Percentiles rank a stretch among this genome's conserved stretches.
Evolutionary conservation across 2,888 invertebrate species (phyloP).

Genomic region (Augiades crinisus): DNA sequence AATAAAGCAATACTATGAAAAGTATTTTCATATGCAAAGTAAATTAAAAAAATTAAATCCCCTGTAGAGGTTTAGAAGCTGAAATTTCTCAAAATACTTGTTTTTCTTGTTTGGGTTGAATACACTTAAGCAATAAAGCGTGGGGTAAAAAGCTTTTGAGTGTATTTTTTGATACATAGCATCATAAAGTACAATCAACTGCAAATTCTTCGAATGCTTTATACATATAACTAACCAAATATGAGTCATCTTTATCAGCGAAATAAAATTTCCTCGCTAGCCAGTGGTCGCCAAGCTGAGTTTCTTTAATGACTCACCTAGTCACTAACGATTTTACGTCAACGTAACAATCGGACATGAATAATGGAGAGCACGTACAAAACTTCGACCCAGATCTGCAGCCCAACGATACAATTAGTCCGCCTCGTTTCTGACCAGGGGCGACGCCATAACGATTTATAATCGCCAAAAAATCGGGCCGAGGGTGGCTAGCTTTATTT

Average conservation of each 20-base stretch:
- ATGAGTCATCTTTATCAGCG: slow-evolving; percentile 32
- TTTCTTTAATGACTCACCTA: slow-evolving; percentile 72
- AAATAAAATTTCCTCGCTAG: slow-evolving; percentile 36
- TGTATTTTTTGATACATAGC: too few species aligned
- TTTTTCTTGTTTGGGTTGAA: too few species aligned
- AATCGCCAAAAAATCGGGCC: slow-evolving; percentile 36
- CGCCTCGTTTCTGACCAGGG: slow-evolving; percentile 37
- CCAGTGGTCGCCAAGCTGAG: slow-evolving; percentile 34
- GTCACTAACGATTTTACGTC: slow-evolving; percentile 70
- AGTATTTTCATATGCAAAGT: too few species aligned
- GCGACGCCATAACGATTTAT: slow-evolving; percentile 25
- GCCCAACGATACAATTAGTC: slow-evolving; percentile 34
- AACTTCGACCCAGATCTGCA: slow-evolving; percentile 61
- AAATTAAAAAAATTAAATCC: not conserved
- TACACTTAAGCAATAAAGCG: too few species aligned
- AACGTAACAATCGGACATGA: slow-evolving; percentile 66
- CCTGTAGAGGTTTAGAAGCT: too few species aligned
- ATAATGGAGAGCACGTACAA: slow-evolving; percentile 63
- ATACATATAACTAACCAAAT: too few species aligned
- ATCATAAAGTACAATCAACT: too few species aligned
- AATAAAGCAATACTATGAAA: too few species aligned
- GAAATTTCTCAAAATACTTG: too few species aligned
- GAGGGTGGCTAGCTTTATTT: slow-evolving; percentile 24
- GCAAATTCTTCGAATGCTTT: too few species aligned
- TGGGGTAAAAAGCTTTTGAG: too few species aligned